phyloP scores from a whole-genome alignment of 2,797 vertebrate species.

The Esox lucius region DNA sequence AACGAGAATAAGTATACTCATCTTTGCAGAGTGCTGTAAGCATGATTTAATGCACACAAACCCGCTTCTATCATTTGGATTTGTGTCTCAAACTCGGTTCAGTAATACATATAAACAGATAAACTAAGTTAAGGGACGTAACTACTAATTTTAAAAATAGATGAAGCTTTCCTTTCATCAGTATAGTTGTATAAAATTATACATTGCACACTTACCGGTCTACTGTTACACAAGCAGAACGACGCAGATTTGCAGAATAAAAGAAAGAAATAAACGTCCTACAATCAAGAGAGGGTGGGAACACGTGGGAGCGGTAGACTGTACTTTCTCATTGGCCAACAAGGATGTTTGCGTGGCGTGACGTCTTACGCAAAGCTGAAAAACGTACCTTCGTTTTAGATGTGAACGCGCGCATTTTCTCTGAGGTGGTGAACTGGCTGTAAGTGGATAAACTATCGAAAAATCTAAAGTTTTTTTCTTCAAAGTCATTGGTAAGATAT shows the following conservation, averaged over 20 bases:
- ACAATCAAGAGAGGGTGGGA: not conserved
- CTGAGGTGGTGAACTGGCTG: no score
- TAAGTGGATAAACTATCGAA: not conserved
- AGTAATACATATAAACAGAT: no score
- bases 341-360: not conserved
- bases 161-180: not conserved
- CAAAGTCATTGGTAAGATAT: not conserved
- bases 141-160: not conserved
- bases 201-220: not conserved
- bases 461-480: not conserved
- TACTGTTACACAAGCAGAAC: not conserved
- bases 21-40: not conserved
- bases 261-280: not conserved
- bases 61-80: not conserved
- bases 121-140: no score
- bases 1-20: not conserved
- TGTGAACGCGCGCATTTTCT: constrained; percentile 43
- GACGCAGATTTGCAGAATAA: not conserved
- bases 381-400: constrained; percentile 25
- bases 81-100: no score
- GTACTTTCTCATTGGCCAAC: constrained; percentile 38
- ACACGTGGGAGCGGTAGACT: no score
- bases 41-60: not conserved
- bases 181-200: not conserved
- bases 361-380: not conserved